Evolutionary conservation across 2,888 invertebrate genomes (phyloP).

Genomic region (Troides aeacus): DNA sequence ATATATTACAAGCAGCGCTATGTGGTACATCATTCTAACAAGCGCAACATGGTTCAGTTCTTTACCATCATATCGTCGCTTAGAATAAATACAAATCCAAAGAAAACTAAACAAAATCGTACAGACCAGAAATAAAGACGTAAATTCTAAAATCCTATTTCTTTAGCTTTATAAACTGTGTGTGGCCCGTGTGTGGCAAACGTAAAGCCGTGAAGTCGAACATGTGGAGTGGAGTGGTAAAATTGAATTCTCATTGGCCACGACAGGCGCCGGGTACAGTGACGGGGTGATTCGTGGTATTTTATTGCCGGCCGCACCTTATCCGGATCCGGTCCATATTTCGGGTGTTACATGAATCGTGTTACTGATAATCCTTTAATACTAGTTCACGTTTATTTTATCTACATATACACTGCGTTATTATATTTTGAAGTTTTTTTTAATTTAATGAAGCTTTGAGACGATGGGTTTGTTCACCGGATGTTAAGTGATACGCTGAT

Average conservation of each 20-base stretch:
- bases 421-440: no score
- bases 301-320: conserved; percentile 48
- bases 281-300: conserved; percentile 43
- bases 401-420: not conserved
- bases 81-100: no score
- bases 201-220: conserved; percentile 49
- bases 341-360: conserved; percentile 24
- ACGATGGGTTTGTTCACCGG: no score
- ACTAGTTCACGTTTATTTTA: conserved; percentile 11
- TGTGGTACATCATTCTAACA: no score
- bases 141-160: no score
- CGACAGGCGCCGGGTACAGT: conserved; percentile 41
- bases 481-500: no score
- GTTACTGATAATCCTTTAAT: conserved; percentile 6
- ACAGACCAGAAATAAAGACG: no score
- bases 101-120: no score
- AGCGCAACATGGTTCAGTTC: no score
- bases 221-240: conserved; percentile 50
- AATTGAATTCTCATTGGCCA: conserved; percentile 60
- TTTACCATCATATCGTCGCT: no score
- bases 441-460: no score
- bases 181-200: conserved; percentile 30
- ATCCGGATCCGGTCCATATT: conserved; percentile 41
- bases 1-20: no score
- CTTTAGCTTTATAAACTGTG: not conserved